A percentile compares a stretch with the other conserved stretches of the same genome.
These are phyloP conservation scores for Peromyscus californicus DNA, from an alignment of 2,113 vertebrate genomes.

Conservation along the genomic window DNA sequence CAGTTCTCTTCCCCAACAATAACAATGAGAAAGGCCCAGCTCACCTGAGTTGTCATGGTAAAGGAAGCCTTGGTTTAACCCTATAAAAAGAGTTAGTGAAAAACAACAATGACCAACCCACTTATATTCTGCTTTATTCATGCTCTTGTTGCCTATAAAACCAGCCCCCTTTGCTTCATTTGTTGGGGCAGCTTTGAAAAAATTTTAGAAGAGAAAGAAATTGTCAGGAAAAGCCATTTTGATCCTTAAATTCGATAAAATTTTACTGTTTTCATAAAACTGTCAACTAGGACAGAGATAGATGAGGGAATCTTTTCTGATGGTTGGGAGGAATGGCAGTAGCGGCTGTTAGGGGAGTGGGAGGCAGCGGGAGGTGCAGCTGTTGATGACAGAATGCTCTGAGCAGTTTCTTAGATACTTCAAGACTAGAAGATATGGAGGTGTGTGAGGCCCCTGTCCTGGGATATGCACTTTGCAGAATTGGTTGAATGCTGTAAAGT, in stretches of 20 bases:
- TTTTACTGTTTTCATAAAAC: neutral
- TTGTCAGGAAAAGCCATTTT: neutral
- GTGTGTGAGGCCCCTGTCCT: neutral
- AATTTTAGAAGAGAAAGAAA: neutral
- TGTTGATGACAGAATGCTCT: neutral
- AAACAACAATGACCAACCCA: neutral
- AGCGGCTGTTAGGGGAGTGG: neutral
- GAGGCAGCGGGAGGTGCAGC: neutral
- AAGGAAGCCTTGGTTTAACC: neutral
- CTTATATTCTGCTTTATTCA: neutral
- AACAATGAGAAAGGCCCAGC: neutral
- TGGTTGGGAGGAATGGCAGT: neutral
- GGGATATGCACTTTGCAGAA: neutral
- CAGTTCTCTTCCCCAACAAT: neutral
- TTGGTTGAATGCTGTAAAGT: neutral
- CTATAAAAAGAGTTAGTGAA: neutral
- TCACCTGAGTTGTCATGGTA: neutral
- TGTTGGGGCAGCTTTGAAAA: neutral
- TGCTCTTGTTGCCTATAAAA: neutral
- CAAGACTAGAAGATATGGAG: neutral
- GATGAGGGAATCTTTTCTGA: conserved; percentile 10
- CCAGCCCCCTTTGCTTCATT: neutral
- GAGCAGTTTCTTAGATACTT: neutral
- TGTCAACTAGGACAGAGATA: neutral
- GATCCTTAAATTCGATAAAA: neutral